Base-by-base conservation (phyloP, 2,797 vertebrate species). In the Notolepis coatsorum region DNA sequence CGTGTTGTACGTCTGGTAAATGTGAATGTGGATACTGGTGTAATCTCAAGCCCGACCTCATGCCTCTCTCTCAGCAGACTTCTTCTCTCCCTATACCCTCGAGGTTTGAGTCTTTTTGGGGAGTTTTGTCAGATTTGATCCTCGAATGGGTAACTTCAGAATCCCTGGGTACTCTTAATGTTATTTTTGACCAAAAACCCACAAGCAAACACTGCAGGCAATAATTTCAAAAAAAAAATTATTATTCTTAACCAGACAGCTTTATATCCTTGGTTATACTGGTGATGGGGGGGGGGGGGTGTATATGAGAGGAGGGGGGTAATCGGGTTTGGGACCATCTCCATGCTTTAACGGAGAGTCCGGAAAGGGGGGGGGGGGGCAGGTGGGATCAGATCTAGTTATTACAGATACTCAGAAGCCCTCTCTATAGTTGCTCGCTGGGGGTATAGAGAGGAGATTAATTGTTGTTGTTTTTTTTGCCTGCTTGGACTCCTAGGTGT, bases 21-120 rank as follows among this genome's bases (percentile, higher is more conserved):
- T 91, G 88, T 90, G 88, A 91, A 90, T 88, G 84, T 88, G 84
- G 85, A 73, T 76, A 74, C 75, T 71, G 79, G 73, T 85, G 28
- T 71, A 80, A 82, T 56, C 61, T 82, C 75, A 65, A 79, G 21
- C 54, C 37, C 25, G 24, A 17, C 73, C 77, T 67, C 68, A 52
- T 68, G 65, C 66, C n/a, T n/a, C 24, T 77, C 80, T n/a, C 62
- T 80, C 80, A 56, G 52, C 75, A 81, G 76, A 76, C 76, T 77
- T 82, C 69, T 62, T 66, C 62, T 71, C 64, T 31, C 76, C 47
- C 61, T n/a, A n/a, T n/a, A 71, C 56, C 53, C 67, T 64, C 72
- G 65, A 73, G 62, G 51, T 43, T 67, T 49, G 48, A 65, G 56
- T 67, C 30, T 28, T 60, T 55, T 53, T n/a, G n/a, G n/a, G n/a